Conservation (phyloP, 1,140 invertebrate species). For the Frieseomelitta varia region DNA sequence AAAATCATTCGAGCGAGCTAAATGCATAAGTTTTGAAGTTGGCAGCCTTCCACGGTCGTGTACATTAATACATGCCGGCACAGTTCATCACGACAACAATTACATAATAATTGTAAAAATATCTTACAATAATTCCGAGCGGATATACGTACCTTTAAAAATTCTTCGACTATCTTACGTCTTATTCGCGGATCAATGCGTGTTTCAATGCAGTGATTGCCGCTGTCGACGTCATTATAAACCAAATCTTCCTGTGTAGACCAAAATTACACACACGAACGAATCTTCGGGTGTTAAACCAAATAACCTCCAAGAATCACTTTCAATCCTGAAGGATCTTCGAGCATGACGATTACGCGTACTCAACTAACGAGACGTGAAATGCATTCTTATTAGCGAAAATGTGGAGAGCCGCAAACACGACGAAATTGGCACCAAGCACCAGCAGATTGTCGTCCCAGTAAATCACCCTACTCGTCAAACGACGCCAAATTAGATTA, state of each 20-base stretch:
- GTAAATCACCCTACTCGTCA: neutral
- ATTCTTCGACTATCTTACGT: too few species aligned
- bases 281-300: conserved; percentile 21
- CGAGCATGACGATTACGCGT: neutral
- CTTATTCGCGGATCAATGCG: too few species aligned
- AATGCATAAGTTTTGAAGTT: too few species aligned
- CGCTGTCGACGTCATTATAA: neutral
- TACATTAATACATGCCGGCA: too few species aligned
- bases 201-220: neutral
- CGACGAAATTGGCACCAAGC: conserved; percentile 17
- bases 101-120: neutral
- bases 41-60: too few species aligned
- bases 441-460: neutral
- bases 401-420: neutral
- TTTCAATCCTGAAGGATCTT: neutral
- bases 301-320: neutral
- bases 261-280: neutral
- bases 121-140: neutral
- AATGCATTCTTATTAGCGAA: neutral
- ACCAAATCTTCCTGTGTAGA: neutral
- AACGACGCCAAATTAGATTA: neutral
- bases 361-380: neutral
- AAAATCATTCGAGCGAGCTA: too few species aligned
- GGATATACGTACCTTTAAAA: neutral
- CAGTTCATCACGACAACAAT: too few species aligned